Conservation (phyloP, 2,113 vertebrate genomes). For the Pachyramphus minor region DNA sequence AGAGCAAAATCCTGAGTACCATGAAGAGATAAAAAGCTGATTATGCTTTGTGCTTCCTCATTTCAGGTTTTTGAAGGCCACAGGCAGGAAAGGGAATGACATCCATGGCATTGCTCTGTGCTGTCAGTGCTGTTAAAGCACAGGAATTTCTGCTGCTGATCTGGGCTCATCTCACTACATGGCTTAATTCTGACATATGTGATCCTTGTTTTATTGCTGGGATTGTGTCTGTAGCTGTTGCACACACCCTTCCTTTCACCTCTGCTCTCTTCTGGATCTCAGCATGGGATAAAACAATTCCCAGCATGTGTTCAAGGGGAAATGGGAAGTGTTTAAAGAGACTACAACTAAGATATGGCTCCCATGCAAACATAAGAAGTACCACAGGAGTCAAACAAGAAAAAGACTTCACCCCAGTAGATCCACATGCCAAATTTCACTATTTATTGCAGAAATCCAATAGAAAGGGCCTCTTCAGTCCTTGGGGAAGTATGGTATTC, state of each 20-base stretch:
- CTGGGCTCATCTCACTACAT: not conserved
- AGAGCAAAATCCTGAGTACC: not conserved
- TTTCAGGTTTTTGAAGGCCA: not conserved
- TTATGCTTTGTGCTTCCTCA: rapidly evolving
- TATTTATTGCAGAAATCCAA: not conserved
- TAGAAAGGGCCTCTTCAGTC: not conserved
- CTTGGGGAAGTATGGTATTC: not conserved
- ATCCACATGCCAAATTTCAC: not conserved
- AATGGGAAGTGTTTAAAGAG: not conserved
- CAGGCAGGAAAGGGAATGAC: not conserved
- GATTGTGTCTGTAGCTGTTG: rapidly evolving
- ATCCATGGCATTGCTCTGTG: not conserved
- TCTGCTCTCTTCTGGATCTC: not conserved
- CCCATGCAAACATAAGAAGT: not conserved
- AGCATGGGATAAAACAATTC: not conserved
- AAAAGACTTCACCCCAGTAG: not conserved
- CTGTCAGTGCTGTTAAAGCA: not conserved
- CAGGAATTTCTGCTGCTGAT: not conserved
- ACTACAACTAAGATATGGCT: too few relatives aligned
- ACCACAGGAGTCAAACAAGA: not conserved
- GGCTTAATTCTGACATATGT: not conserved
- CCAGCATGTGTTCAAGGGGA: not conserved
- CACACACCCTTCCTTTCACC: not conserved
- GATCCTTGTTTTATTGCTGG: not conserved
- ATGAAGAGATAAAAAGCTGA: not conserved